A percentile compares a stretch with the other conserved stretches of the same genome.
These are phyloP conservation scores for Drepana falcataria DNA, from an alignment of 2,888 invertebrate genomes.

Conservation along the genomic window DNA sequence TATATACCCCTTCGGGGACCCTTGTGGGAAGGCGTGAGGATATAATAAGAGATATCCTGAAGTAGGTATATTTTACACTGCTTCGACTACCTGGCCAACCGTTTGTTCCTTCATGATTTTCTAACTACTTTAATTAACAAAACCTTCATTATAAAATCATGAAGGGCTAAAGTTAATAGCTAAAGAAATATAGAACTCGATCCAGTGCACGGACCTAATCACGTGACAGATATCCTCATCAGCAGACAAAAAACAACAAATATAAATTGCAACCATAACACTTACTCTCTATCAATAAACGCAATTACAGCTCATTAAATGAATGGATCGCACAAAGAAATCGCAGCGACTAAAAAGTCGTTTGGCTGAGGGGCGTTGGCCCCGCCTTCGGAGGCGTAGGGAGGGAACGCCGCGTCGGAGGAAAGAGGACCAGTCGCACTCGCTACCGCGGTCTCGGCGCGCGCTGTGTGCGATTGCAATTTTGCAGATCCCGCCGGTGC, in stretches of 20 bases:
- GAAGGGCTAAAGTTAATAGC: not conserved
- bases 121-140: too few relatives aligned
- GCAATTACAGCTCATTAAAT: constrained; percentile 67
- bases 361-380: constrained; percentile 45
- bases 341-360: constrained; percentile 49
- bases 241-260: not conserved
- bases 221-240: not conserved
- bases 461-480: constrained; percentile 49
- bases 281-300: constrained; percentile 51
- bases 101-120: too few relatives aligned
- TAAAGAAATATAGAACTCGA: not conserved
- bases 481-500: constrained; percentile 11
- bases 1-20: too few relatives aligned
- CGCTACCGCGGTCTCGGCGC: constrained; percentile 61
- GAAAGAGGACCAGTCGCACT: constrained; percentile 68
- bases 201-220: not conserved
- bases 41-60: too few relatives aligned
- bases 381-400: constrained; percentile 65
- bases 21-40: too few relatives aligned
- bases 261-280: not conserved
- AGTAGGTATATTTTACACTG: too few relatives aligned
- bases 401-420: constrained; percentile 60
- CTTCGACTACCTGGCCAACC: too few relatives aligned
- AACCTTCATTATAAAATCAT: not conserved
- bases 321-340: constrained; percentile 59